Evolutionary conservation across 2,113 vertebrate species (phyloP).

Genomic region (Pleuronectes platessa): DNA sequence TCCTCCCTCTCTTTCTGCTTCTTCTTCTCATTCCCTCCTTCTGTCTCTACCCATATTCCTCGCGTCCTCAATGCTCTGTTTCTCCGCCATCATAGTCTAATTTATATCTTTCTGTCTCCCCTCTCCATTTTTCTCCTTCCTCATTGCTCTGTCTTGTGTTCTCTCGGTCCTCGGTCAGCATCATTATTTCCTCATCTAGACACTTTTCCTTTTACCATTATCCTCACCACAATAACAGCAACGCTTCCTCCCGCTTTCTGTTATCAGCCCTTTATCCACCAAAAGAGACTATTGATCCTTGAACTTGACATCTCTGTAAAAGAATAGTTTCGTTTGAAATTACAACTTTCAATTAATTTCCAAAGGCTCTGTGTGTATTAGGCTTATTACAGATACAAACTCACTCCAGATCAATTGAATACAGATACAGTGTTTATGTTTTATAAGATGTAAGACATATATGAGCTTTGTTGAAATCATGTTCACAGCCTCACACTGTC

Average conservation of each 20-base stretch:
- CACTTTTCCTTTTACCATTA: constrained; percentile 24
- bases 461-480: no score
- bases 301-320: constrained; percentile 46
- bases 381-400: neutral
- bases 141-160: constrained; percentile 18
- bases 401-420: neutral
- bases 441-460: no score
- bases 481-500: no score
- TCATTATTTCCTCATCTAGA: constrained; percentile 32
- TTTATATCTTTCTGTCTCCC: constrained; percentile 39
- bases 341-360: neutral
- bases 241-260: constrained; percentile 4
- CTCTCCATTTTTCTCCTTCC: constrained; percentile 5
- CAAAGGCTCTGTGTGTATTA: no score
- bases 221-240: constrained; percentile 12
- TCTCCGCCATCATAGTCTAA: neutral
- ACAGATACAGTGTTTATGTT: neutral
- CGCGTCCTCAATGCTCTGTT: constrained; percentile 24
- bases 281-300: constrained; percentile 42
- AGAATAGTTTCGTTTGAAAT: constrained; percentile 9
- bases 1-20: constrained; percentile 11
- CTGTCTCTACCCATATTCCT: constrained; percentile 34
- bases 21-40: constrained; percentile 15
- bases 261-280: constrained; percentile 36
- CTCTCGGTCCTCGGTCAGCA: constrained; percentile 19